Evolutionary conservation across 1,140 invertebrate species (phyloP).

Genomic region (Saccostrea cuccullata): DNA sequence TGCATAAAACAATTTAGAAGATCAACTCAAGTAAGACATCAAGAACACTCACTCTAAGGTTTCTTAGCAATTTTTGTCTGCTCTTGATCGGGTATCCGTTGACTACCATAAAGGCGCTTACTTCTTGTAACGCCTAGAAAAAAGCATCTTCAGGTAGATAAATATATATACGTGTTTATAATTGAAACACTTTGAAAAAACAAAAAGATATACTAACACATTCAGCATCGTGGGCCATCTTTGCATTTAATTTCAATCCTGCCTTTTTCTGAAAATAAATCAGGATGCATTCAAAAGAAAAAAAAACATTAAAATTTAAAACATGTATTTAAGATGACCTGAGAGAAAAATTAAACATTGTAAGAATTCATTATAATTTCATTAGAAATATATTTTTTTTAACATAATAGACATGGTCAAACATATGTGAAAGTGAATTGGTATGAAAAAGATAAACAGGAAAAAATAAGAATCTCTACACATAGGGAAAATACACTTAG

Average conservation of each 20-base stretch:
- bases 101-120: slow-evolving; percentile 71
- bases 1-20: neutral
- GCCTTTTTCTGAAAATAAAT: slow-evolving; percentile 70
- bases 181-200: too few relatives aligned
- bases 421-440: too few relatives aligned
- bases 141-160: neutral
- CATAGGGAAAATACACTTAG: too few relatives aligned
- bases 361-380: too few relatives aligned
- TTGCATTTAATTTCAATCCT: slow-evolving; percentile 69
- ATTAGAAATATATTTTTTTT: too few relatives aligned
- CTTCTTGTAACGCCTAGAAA: slow-evolving; percentile 71
- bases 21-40: neutral
- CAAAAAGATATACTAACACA: slow-evolving; percentile 56
- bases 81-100: slow-evolving; percentile 71
- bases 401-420: too few relatives aligned
- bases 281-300: too few relatives aligned
- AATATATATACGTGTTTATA: neutral
- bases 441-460: too few relatives aligned
- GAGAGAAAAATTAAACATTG: too few relatives aligned
- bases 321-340: too few relatives aligned
- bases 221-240: slow-evolving; percentile 63
- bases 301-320: too few relatives aligned
- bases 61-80: slow-evolving; percentile 75
- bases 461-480: too few relatives aligned
- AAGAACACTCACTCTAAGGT: slow-evolving; percentile 66